Conservation (phyloP, 2,888 invertebrate genomes). For the Cistogaster globosa region DNA sequence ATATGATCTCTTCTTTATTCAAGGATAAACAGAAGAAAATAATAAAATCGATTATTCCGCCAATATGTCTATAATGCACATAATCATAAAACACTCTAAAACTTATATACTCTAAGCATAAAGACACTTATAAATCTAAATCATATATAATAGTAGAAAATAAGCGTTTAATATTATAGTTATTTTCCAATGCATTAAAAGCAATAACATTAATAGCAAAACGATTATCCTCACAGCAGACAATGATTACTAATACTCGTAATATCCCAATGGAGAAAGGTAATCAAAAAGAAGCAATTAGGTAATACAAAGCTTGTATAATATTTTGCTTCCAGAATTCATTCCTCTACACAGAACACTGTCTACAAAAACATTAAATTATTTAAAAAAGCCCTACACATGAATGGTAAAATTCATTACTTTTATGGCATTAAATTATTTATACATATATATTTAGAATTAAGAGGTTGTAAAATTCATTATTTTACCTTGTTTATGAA, state of each 20-base stretch:
- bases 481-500: too few species aligned
- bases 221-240: conserved; percentile 65
- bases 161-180: conserved; percentile 62
- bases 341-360: too few species aligned
- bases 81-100: neutral
- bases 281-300: too few species aligned
- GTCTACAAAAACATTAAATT: too few species aligned
- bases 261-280: neutral
- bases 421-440: too few species aligned
- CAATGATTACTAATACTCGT: conserved; percentile 37
- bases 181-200: conserved; percentile 67
- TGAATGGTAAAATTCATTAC: too few species aligned
- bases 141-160: conserved; percentile 46
- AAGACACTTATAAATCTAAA: neutral
- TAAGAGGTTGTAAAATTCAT: too few species aligned
- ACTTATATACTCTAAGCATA: neutral
- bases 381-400: too few species aligned
- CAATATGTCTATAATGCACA: neutral
- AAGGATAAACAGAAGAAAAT: conserved; percentile 32
- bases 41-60: conserved; percentile 32
- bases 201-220: conserved; percentile 67
- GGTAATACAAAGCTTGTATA: too few species aligned
- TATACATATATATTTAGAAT: too few species aligned
- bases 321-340: too few species aligned
- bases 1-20: neutral